These are phyloP conservation scores for Myiopsitta monachus DNA, from an alignment of 2,113 vertebrate species.

Conservation along the genomic window DNA sequence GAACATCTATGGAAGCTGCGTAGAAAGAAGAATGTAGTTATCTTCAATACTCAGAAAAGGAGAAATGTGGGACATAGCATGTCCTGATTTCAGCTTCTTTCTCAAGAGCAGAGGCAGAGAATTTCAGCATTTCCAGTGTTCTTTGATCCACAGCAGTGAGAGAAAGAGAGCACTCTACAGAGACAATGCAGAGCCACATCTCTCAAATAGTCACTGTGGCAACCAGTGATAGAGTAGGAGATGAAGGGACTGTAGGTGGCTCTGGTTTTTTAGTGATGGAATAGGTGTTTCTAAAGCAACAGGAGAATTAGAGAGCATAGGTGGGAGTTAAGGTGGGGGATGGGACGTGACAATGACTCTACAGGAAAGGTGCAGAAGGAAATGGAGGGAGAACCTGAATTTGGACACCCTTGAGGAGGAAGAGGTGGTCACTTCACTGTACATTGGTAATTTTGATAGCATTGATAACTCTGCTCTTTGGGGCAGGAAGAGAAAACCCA, in stretches of 20 bases:
- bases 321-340: background rate
- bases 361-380: background rate
- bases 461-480: background rate
- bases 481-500: background rate
- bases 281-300: background rate
- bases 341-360: background rate
- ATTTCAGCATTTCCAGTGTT: background rate
- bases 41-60: background rate
- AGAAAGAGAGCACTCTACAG: background rate
- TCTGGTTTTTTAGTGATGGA: background rate
- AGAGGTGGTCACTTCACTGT: background rate
- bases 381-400: background rate
- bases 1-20: background rate
- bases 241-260: background rate
- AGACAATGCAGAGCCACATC: background rate
- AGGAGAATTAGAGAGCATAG: background rate
- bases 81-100: background rate
- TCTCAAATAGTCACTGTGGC: background rate
- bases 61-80: background rate
- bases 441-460: background rate
- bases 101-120: background rate
- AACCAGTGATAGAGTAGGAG: background rate
- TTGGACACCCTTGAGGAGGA: background rate
- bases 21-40: background rate
- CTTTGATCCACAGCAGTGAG: background rate